Base-by-base conservation (phyloP, 2,797 vertebrate genomes). In the Schizopygopsis malacanthus region DNA sequence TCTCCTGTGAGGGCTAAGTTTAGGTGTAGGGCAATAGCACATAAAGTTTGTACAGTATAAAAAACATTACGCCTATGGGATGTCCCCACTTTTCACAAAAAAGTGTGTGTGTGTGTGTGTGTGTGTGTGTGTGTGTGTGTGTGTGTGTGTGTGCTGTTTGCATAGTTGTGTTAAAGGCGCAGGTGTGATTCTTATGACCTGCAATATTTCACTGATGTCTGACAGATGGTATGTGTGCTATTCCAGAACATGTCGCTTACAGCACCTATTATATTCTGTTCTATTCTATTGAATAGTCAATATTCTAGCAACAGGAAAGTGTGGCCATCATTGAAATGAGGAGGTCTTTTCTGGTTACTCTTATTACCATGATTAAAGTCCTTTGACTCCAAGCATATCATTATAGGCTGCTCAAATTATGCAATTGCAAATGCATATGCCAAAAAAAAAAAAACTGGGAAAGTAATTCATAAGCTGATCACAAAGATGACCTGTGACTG, bases 301-400 rank as follows among this genome's bases (percentile, higher is more conserved):
- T 12, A 11, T 20, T 20, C 72, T 52, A 37, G 25, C 15, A 2
- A 79, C 39, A 45, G 37, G 54, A 22, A 45, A 45, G 9, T 22
- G 28, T 37, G 61, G 47, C n/a, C 43, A 47, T 80, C 61, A 13
- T 18, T 79, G 78, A 45, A 80, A 65, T 45, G 41, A 47, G 37
- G 4, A 65, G 10, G 56, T 63, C 15, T 67, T 69, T 63, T 20
- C 10, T 52, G 67, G 63, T 52, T 50, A 50, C 18, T 50, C 25
- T 69, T n/a, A 81, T 81, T 52, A 69, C 12, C n/a, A 15, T 52
- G 50, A 69, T 81, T 10, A 69, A 63, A 50, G 25, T 10, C 78
- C 16, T 16, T n/a, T 4, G 4, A 15, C 43, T 47, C 61, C 63
- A 63, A 79, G 10, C 41, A 63, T 80, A 10, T 80, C 41, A 47